Evolutionary conservation across 1,140 invertebrate species (phyloP), one percentile per base, ranked within the genome.

Genomic region (Halyomorpha halys): DNA sequence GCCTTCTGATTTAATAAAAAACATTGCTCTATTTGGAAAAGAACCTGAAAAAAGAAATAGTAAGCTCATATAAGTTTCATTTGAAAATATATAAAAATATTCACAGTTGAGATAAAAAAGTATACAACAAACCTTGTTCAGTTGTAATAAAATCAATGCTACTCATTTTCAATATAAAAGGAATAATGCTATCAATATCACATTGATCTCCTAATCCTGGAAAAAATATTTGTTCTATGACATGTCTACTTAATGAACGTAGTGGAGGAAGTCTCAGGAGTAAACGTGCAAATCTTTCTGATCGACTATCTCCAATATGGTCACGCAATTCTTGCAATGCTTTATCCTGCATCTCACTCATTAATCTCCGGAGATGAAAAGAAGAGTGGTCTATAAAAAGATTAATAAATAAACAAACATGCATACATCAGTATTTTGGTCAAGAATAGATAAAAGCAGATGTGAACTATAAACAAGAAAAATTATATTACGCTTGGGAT

Each of bases 171-270:
- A 96, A 80, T 71, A 96, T 87, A 72, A 91, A 94, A 63, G 93
- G 93, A 74, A 96, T 90, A 67, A 94, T 87, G 73, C 86, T 91
- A 73, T 94, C 89, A 64, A 97, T 92, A 77, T 90, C 89, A 66
- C 95, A 86, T 65, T 94, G 86, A 72, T 87, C 90, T n/a, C 92
- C 92, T 44, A 96, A 81, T 19, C 91, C 90, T 15, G 91, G 86
- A 74, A 94, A 94, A 77, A 97, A 96, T 39, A 97, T 79, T 72
- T 97, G 92, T 75, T 96, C 94, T 69, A 96, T 81, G 44, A 92
- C 82, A 44, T 82, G 76, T 2, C 87, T 83, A 59, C 86, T 83
- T 70, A 95, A 84, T 49, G 83, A 83, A 53, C 89, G 81, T 21
- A 95, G 76, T 11, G 86, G 83, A 0, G 90, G 86, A 54, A 96